These are phyloP conservation scores for Microcaecilia unicolor DNA, from an alignment of 2,797 vertebrate genomes.

Conservation along the genomic window DNA sequence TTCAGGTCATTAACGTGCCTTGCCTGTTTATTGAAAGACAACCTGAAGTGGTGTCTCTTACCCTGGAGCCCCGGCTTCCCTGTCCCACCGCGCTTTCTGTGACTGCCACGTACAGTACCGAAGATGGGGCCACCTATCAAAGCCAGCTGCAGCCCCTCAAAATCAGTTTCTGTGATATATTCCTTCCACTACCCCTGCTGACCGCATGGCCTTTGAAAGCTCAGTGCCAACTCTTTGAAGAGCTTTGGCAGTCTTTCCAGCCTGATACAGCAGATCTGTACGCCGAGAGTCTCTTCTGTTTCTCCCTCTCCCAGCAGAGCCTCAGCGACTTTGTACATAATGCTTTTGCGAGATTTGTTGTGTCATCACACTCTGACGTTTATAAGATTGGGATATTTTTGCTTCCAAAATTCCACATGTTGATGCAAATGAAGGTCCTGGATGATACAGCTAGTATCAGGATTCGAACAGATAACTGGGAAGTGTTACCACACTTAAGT, in stretches of 20 bases:
- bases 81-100: slow-evolving; percentile 51
- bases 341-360: slow-evolving; percentile 57
- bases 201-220: slow-evolving; percentile 7
- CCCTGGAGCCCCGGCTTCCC: slow-evolving; percentile 54
- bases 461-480: slow-evolving; percentile 71
- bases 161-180: slow-evolving; percentile 60
- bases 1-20: slow-evolving; percentile 58
- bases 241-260: slow-evolving; percentile 54
- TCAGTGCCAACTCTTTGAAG: slow-evolving; percentile 47
- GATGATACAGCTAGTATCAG: slow-evolving; percentile 53
- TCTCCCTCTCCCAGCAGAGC: slow-evolving; percentile 32
- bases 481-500: slow-evolving; percentile 57
- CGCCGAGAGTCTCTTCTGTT: slow-evolving; percentile 64
- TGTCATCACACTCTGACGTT: slow-evolving; percentile 16
- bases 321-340: slow-evolving; percentile 41
- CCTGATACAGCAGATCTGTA: slow-evolving; percentile 9
- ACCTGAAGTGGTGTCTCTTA: slow-evolving; percentile 40
- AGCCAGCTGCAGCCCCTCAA: slow-evolving; percentile 51
- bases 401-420: slow-evolving; percentile 56
- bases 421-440: slow-evolving; percentile 43
- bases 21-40: slow-evolving; percentile 50
- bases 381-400: slow-evolving; percentile 61
- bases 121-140: slow-evolving; percentile 58
- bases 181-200: slow-evolving; percentile 49
- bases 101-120: slow-evolving; percentile 60